Conservation (phyloP, 2,888 invertebrate genomes). For the Nymphalis c-album region DNA sequence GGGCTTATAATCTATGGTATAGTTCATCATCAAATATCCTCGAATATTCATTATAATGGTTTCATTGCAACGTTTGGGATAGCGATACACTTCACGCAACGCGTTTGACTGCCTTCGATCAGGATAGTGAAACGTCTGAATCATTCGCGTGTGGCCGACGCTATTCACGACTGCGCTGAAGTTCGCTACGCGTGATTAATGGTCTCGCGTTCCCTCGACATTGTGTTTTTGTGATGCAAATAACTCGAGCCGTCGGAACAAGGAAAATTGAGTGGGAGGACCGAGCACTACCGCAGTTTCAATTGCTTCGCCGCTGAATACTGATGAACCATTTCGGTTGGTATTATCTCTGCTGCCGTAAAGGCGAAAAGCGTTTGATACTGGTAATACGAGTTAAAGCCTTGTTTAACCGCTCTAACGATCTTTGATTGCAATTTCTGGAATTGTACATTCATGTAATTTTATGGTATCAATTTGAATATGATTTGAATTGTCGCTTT, state of each 20-base stretch:
- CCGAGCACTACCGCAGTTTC: slow-evolving; percentile 76
- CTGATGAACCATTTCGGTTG: slow-evolving; percentile 75
- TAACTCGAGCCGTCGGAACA: slow-evolving; percentile 79
- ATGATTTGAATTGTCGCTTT: background rate
- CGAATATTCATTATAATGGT: no score
- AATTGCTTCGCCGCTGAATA: slow-evolving; percentile 78
- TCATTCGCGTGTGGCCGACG: slow-evolving; percentile 76
- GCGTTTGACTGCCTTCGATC: slow-evolving; percentile 34
- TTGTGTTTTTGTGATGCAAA: slow-evolving; percentile 82
- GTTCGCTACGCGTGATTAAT: slow-evolving; percentile 78
- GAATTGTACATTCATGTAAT: slow-evolving; percentile 6
- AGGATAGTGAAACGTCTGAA: slow-evolving; percentile 58
- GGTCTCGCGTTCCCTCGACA: slow-evolving; percentile 76
- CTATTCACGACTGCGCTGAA: slow-evolving; percentile 69
- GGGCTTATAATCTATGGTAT: background rate
- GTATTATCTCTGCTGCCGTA: slow-evolving; percentile 55
- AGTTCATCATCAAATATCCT: background rate
- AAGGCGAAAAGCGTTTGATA: slow-evolving; percentile 39
- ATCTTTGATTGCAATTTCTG: slow-evolving; percentile 24
- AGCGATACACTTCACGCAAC: slow-evolving; percentile 7
- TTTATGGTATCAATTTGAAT: slow-evolving; percentile 8
- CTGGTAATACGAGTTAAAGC: slow-evolving; percentile 31
- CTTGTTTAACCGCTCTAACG: slow-evolving; percentile 28
- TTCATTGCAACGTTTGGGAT: background rate
- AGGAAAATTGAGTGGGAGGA: slow-evolving; percentile 79